Evolutionary conservation across 37 sponge, comb jelly and placozoan genomes (phyloP), one percentile per base, ranked within the genome.

Genomic region (Dysidea cf. avara): DNA sequence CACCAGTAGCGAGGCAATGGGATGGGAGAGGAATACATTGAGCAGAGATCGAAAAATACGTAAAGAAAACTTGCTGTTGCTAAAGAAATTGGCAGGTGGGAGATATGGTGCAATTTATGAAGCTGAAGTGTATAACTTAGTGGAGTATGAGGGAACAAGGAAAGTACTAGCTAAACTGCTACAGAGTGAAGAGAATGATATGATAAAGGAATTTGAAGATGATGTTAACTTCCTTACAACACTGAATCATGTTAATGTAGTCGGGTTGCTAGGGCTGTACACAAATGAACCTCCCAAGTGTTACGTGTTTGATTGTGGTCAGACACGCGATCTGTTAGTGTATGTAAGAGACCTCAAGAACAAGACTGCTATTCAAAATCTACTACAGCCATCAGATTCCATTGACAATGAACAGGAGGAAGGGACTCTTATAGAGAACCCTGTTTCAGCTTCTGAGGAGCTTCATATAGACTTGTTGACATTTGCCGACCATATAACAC

Each of bases 161-260:
- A 35, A 66, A 1, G 90, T 89, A 22, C 74, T 74, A 18, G 90
- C 80, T 13, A 89, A 89, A 38, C 71, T 83, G 63, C 70, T 89
- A 16, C 22, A 48, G 17, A 54, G 59, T 1, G 75, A 57, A 14
- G 31, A 36, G 29, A 66, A 69, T 3, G 56, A 49, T 17, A 25
- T 64, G 39, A 33, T 48, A 32, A 69, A 39, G 1, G 17, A 37
- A 28, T 83, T 80, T 26, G 40, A 79, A 24, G 54, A 68, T 11
- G 90, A 89, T 26, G 74, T 89, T 0, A 56, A 39, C 3, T 24
- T 75, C 32, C 59, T 83, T 30, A 31, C 80, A 0, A n/a, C 65
- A 22, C 58, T 89, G 36, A 83, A 67, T 31, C 90, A 89, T 31
- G 52, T 69, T 21, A 78, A 89, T 69, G 84, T 89, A 12, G 84